Conservation (phyloP, 2,888 invertebrate species). For the Lithophane leautieri region DNA sequence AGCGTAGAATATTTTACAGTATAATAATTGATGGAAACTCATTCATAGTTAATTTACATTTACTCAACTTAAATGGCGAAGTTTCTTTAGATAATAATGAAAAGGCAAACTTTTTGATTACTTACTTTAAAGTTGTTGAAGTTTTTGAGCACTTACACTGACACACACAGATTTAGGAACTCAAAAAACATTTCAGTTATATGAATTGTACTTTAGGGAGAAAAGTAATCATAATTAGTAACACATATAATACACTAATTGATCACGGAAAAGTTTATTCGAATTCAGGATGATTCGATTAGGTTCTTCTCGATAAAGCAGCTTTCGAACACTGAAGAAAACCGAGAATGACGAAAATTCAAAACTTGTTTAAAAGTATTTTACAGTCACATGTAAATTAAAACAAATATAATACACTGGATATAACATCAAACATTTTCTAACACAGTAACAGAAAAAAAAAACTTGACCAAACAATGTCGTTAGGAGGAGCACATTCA, state of each 20-base stretch:
- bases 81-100: conserved; percentile 10
- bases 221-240: background rate
- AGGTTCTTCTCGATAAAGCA: background rate
- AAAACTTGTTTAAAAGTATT: conserved; percentile 7
- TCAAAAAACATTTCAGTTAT: background rate
- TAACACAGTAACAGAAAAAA: background rate
- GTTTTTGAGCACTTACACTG: conserved; percentile 44
- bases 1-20: background rate
- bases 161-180: conserved; percentile 29
- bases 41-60: conserved; percentile 11
- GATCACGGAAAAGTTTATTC: background rate
- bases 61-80: conserved; percentile 3
- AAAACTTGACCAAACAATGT: background rate
- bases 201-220: background rate
- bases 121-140: conserved; percentile 42
- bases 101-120: conserved; percentile 36
- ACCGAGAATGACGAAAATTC: background rate
- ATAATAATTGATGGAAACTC: background rate
- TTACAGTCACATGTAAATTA: conserved; percentile 4
- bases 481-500: conserved; percentile 13
- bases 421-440: background rate
- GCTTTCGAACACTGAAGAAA: conserved; percentile 4
- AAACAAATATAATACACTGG: background rate
- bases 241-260: background rate
- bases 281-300: background rate